A percentile compares a stretch with the other conserved stretches of the same genome.
phyloP scores from a whole-genome alignment of 2,797 vertebrate genomes.

The Neopelma chrysocephalum region DNA sequence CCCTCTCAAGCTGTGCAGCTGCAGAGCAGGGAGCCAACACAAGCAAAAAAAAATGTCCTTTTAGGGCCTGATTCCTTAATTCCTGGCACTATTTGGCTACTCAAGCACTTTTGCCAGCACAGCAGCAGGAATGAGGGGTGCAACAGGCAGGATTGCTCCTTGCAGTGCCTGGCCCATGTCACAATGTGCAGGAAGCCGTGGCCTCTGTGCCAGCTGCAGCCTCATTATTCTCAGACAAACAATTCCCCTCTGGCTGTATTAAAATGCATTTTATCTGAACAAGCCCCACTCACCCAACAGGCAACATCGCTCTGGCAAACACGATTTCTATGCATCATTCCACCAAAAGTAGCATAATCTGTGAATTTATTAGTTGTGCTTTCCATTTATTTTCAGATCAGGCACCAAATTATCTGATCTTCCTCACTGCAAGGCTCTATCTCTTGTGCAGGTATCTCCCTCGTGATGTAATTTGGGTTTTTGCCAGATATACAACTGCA shows the following conservation, averaged over 20 bases:
- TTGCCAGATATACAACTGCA: background rate
- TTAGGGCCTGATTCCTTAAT: background rate
- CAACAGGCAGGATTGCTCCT: background rate
- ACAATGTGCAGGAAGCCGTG: fast-evolving
- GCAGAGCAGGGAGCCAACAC: background rate
- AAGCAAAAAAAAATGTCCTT: background rate
- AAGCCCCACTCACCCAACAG: background rate
- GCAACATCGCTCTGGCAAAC: background rate
- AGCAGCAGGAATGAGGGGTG: background rate
- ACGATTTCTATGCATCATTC: background rate
- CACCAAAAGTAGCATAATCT: background rate
- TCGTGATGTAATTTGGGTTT: background rate
- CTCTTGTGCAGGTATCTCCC: background rate
- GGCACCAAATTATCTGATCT: constrained; percentile 22
- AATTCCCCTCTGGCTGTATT: background rate
- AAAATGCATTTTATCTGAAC: constrained; percentile 26
- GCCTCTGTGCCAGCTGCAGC: background rate
- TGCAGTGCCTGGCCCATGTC: background rate
- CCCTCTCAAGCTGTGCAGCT: background rate
- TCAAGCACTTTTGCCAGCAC: background rate
- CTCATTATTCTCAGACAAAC: constrained; percentile 32
- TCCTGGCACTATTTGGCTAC: background rate
- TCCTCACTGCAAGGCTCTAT: background rate
- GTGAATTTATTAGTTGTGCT: constrained; percentile 19
- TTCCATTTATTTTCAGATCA: constrained; percentile 30